Percentiles rank a stretch among this genome's conserved stretches.
These are phyloP conservation scores for Herpailurus yagouaroundi DNA, from an alignment of 2,113 vertebrate genomes.

Conservation along the genomic window DNA sequence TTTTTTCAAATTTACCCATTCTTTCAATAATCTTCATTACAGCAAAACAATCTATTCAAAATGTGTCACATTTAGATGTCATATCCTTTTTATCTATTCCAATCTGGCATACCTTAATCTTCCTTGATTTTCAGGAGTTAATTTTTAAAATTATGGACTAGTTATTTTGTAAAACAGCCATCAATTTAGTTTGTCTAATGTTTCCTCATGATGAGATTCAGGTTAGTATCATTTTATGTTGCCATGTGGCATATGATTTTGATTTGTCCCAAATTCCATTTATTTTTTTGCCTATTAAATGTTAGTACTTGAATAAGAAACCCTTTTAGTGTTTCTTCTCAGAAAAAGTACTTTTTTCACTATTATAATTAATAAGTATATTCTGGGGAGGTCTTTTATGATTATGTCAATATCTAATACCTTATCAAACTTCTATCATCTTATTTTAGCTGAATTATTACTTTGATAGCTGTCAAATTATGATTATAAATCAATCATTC, in stretches of 20 bases:
- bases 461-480: not conserved
- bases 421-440: not conserved
- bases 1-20: not conserved
- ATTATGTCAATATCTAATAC: not conserved
- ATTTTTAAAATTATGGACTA: not conserved
- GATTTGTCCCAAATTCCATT: not conserved
- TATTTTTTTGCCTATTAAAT: not conserved
- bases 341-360: not conserved
- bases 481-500: not conserved
- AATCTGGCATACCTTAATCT: not conserved
- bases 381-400: not conserved
- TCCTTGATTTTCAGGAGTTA: not conserved
- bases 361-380: not conserved
- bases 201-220: not conserved
- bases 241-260: not conserved
- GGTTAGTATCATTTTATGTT: not conserved
- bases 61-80: not conserved
- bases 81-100: not conserved
- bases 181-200: not conserved
- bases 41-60: not conserved
- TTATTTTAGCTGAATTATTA: not conserved
- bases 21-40: not conserved
- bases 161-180: not conserved
- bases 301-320: not conserved
- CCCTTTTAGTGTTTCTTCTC: fast-evolving